A percentile compares a stretch with the other conserved stretches of the same genome.
phyloP scores from a whole-genome alignment of 2,888 invertebrate genomes.

The Heliconius aoede region DNA sequence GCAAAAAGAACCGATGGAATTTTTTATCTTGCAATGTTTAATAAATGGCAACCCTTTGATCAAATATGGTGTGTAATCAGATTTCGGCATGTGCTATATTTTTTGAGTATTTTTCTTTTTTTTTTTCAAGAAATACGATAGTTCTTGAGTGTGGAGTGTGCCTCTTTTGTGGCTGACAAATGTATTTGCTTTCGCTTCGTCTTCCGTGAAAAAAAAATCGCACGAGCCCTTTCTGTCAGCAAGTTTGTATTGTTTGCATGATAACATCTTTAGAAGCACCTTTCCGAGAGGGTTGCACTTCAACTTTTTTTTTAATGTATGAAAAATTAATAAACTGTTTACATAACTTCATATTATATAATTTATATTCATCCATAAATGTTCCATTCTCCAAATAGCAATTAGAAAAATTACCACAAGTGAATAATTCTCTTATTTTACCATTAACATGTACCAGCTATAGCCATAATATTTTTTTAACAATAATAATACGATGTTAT shows the following conservation, averaged over 20 bases:
- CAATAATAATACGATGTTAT: not conserved
- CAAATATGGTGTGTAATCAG: slow-evolving; percentile 78
- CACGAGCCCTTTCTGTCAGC: slow-evolving; percentile 73
- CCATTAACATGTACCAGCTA: not conserved
- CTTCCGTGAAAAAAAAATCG: slow-evolving; percentile 76
- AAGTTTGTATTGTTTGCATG: slow-evolving; percentile 52
- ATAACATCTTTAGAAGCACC: slow-evolving; percentile 58
- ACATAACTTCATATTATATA: not conserved
- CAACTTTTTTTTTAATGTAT: slow-evolving; percentile 11
- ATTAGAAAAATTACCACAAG: not conserved
- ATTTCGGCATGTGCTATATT: slow-evolving; percentile 82
- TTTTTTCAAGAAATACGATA: slow-evolving; percentile 77
- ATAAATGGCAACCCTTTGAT: slow-evolving; percentile 80
- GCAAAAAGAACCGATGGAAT: slow-evolving; percentile 70
- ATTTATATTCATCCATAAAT: not conserved
- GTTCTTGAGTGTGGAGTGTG: slow-evolving; percentile 79
- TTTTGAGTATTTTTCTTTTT: slow-evolving; percentile 55
- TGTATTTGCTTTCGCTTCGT: slow-evolving; percentile 76
- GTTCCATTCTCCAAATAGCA: not conserved
- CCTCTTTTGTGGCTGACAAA: slow-evolving; percentile 75
- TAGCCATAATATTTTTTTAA: slow-evolving; percentile 2
- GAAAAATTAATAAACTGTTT: slow-evolving; percentile 16
- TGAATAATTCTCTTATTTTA: not conserved
- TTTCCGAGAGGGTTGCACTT: slow-evolving; percentile 50
- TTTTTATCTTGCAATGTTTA: slow-evolving; percentile 74